Base-by-base conservation (phyloP, 2,888 invertebrate genomes). In the Nowickia ferox region DNA sequence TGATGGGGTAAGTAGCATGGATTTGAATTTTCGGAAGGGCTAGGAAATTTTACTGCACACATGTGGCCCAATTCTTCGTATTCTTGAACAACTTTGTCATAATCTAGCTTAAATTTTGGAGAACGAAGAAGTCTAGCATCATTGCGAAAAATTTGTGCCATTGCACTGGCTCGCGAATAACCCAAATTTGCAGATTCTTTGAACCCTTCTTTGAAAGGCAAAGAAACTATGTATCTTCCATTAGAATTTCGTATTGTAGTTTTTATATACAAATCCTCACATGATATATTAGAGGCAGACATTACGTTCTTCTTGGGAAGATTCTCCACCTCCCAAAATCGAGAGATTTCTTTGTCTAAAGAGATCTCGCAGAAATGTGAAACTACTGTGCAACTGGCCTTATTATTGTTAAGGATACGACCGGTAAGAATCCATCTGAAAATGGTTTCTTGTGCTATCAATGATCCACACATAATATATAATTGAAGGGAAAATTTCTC, bases 371-470 rank as follows among this genome's bases (percentile, higher is more conserved):
- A 53, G 19, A 53, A 53, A 10, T 53, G 15, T 53, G 53, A 53
- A 19, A 53, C 19, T n/a, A 53, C 19, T 19, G 17, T 53, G 53
- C 17, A 19, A 30, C 30, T 30, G 53, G 19, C 19, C 30, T 30
- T 30, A 30, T 30, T 30, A 30, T 30, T 30, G 30, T 53, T 17
- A 19, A 53, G 19, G 9, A 53, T 19, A 19, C 30, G 30, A 13
- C 57, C 57, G 8, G 57, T 57, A 2, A 57, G 57, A 57, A 57
- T 30, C 30, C 79, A 79, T 3, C 79, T 55, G 22, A 72, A 80
- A 2, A 80, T 55, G 15, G 72, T 72, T 19, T 80, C 79, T 30
- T 80, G 79, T 2, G 65, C 79, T 10, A 72, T 53, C 5, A 80
- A 38, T 15, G 72, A 55, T 5, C 17, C 79, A 40, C 57, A 57